Percentiles rank a stretch among this genome's conserved stretches.
Evolutionary conservation across 2,888 invertebrate species (phyloP).

Genomic region (Lepidochrysops patricia): DNA sequence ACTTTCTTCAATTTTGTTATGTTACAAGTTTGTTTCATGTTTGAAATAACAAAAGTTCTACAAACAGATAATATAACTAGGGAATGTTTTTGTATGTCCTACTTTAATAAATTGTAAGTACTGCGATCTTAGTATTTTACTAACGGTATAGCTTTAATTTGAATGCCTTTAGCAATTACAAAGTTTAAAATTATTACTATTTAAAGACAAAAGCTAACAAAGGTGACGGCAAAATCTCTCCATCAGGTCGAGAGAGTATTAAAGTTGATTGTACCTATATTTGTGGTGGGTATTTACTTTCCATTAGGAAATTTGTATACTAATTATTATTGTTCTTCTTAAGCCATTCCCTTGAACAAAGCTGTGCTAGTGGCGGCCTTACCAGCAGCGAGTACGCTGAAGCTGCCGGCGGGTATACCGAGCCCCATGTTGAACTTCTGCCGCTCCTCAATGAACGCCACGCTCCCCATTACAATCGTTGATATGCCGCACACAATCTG

Average conservation of each 20-base stretch:
- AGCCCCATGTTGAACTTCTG: constrained; percentile 77
- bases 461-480: constrained; percentile 77
- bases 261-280: too few relatives aligned
- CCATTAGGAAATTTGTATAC: too few relatives aligned
- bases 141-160: too few relatives aligned
- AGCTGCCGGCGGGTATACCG: constrained; percentile 75
- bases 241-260: too few relatives aligned
- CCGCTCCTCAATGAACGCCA: constrained; percentile 77
- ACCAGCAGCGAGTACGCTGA: constrained; percentile 77
- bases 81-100: background rate
- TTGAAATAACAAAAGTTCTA: background rate
- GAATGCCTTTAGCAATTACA: too few relatives aligned
- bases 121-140: background rate
- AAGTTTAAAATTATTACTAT: too few relatives aligned
- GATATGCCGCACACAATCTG: constrained; percentile 78
- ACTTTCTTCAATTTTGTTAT: background rate
- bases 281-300: too few relatives aligned
- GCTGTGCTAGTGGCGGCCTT: too few relatives aligned
- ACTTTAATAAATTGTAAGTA: background rate
- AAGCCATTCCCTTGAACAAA: too few relatives aligned
- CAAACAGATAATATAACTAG: background rate
- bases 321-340: too few relatives aligned
- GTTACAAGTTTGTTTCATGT: background rate
- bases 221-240: too few relatives aligned
- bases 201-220: too few relatives aligned